Conservation (phyloP, 2,113 vertebrate genomes). For the Ailurus styani region DNA sequence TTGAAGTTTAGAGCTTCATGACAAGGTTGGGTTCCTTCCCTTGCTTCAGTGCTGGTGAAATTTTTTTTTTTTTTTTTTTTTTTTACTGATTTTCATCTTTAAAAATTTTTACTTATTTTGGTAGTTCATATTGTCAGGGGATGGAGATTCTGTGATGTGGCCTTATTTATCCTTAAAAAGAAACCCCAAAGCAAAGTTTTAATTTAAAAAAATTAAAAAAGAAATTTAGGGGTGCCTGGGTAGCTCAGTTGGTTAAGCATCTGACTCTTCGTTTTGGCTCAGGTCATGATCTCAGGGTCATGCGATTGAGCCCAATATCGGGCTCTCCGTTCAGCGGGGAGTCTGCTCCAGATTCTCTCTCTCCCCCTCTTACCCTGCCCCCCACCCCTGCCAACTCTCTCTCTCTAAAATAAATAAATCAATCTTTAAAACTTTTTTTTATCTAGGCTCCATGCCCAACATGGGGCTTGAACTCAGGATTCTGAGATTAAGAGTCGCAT, state of each 20-base stretch:
- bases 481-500: background rate
- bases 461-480: background rate
- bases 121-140: background rate
- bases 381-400: too few relatives aligned
- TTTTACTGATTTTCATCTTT: background rate
- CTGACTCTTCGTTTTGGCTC: background rate
- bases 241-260: background rate
- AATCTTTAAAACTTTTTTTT: background rate
- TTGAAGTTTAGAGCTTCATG: background rate
- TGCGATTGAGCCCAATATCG: too few relatives aligned
- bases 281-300: background rate
- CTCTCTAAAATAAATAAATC: background rate
- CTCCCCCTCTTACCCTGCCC: background rate
- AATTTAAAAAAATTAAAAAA: background rate
- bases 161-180: background rate
- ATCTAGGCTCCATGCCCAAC: background rate
- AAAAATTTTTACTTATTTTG: background rate
- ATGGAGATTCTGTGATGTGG: background rate
- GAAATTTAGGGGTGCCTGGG: too few relatives aligned
- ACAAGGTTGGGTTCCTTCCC: background rate
- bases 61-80: background rate
- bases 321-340: background rate
- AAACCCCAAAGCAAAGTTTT: background rate
- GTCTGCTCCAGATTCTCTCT: background rate
- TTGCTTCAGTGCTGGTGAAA: background rate